Base-by-base conservation (phyloP, 2,113 vertebrate genomes). In the Oceanites oceanicus region DNA sequence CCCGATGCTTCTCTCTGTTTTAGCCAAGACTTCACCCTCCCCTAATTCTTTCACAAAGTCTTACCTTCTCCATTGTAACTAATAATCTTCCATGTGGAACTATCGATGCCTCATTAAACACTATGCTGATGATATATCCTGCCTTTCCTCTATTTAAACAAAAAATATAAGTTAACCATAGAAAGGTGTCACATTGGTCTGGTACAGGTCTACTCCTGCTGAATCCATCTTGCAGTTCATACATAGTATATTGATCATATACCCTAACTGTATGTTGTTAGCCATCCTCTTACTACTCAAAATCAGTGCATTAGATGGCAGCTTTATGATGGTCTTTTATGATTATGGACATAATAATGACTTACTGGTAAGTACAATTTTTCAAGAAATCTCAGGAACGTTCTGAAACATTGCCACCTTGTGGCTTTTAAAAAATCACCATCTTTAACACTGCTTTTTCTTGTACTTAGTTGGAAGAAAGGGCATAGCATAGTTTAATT, bases 331-430 rank as follows among this genome's bases (percentile, higher is more conserved):
- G 2, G 25, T 53, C 53, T 76, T 79, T 44, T 42, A 45, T 20
- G 22, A 45, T 62, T 56, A 32, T 36, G 23, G 19, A 30, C 81
- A 25, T n/a, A 65, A 26, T 36, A 53, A 76, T 49, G 18, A 66
- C 18, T 61, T 79, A 25, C 38, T 36, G 19, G 70, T 75, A 30
- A 78, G 63, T 59, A 49, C 7, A 27, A 14, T 38, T 94, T 74
- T 85, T 49, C 68, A 80, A 21, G 91, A 88, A 63, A 36, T 67
- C 55, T 63, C n/a, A 36, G 40, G 65, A 89, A 74, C 8, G 1
- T 85, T 92, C 90, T 91, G 83, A 97, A 95, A 95, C 66, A 92
- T 75, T 94, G 95, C 92, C 92, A 97, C 55, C 95, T 95, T 68
- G 86, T 95, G 94, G 87, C 53, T 47, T 83, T n/a, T 56, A 27